Base-by-base conservation (phyloP, 1,140 invertebrate species). In the Temnothorax longispinosus region DNA sequence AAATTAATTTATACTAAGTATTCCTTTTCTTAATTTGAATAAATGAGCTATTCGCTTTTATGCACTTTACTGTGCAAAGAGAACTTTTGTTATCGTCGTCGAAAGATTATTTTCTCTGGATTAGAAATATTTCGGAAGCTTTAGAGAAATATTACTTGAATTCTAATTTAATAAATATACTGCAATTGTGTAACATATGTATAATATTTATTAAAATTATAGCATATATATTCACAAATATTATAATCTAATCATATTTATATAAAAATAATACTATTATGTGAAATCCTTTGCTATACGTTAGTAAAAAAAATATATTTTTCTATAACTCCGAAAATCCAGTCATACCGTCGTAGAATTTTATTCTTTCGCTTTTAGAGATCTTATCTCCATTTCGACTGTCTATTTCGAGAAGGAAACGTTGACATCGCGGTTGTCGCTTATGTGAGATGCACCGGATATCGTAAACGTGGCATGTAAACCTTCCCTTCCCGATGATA, bases 401-500 rank as follows among this genome's bases (percentile, higher is more conserved):
- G 32, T 18, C 64, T 52, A 81, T 60, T 60, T 84, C 27, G 69
- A 84, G 41, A 84, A 35, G 35, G 44, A 82, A 74, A 3, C 27
- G 67, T 82, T 71, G 50, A 47, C 65, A 35, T 47, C n/a, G 65
- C 52, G 38, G 18, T 84, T 74, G 54, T 84, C n/a, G 54, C 32
- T 62, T 81, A 72, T 27, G 27, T 27, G 27, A 27, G 50, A 56
- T 60, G 13, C 32, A 27, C 47, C 32, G 41, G 44, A 74, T 52
- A 74, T 60, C 54, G 41, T 74, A 75, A 84, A 84, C n/a, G 47
- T 47, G 21, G 54, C 15, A 81, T 58, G 15, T 72, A 84, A 82
- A 72, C 41, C 32, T 74, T 75, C 27, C n/a, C 11, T 60, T 62
- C n/a, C 3, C 64, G 13, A 35, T 35, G 15, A 18, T 41, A 10